A percentile compares a stretch with the other conserved stretches of the same genome.
Conservation (phyloP, 2,888 invertebrate species). For the Hyposoter dolosus region DNA sequence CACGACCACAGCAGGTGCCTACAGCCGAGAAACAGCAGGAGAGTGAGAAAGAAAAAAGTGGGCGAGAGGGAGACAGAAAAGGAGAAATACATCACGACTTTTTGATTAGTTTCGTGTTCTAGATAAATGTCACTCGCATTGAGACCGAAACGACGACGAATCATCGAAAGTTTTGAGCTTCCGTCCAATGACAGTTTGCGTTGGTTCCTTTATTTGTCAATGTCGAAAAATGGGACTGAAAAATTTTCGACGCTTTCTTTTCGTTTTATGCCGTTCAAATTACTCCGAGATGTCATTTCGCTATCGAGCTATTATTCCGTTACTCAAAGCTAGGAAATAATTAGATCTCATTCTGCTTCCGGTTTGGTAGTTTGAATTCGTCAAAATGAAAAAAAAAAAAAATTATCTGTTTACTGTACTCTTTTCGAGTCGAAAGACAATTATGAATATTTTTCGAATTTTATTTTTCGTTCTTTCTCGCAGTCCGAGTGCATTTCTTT, state of each 20-base stretch:
- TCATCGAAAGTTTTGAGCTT: slow-evolving; percentile 31
- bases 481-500: background rate
- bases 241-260: background rate
- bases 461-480: background rate
- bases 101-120: slow-evolving; percentile 69
- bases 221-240: slow-evolving; percentile 15
- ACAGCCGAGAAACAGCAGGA: slow-evolving; percentile 29
- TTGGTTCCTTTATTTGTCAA: slow-evolving; percentile 21
- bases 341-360: background rate
- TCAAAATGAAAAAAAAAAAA: background rate
- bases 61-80: background rate
- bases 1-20: slow-evolving; percentile 44
- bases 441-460: background rate
- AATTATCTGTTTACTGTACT: background rate
- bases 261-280: background rate
- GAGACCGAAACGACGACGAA: slow-evolving; percentile 38
- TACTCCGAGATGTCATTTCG: background rate
- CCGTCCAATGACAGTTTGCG: background rate
- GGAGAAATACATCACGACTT: slow-evolving; percentile 52
- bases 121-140: slow-evolving; percentile 68
- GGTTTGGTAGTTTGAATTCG: background rate
- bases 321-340: background rate
- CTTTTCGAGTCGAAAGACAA: background rate
- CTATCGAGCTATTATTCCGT: background rate
- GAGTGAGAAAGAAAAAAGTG: slow-evolving; percentile 3